These are phyloP conservation scores for Volucella inflata DNA, from an alignment of 2,888 invertebrate species.

Conservation along the genomic window DNA sequence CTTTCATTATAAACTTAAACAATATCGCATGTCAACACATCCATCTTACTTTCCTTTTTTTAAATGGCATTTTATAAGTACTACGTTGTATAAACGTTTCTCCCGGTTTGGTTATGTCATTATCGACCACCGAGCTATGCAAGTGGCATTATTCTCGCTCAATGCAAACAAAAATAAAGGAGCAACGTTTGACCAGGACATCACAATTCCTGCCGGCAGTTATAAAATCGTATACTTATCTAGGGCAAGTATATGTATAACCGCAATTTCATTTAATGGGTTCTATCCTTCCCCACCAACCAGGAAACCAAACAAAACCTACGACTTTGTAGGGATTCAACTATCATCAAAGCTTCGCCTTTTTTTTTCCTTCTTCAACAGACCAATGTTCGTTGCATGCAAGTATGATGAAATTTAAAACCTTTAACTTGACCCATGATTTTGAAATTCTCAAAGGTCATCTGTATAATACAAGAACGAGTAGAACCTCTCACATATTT, in stretches of 20 bases:
- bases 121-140: constrained; percentile 19
- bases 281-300: not conserved
- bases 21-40: constrained; percentile 49
- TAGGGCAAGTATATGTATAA: constrained; percentile 21
- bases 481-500: too few species aligned
- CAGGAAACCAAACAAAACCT: not conserved
- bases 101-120: constrained; percentile 14
- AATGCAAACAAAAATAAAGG: constrained; percentile 8
- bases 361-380: not conserved
- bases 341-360: constrained; percentile 35
- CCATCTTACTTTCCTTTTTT: not conserved
- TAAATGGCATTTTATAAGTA: not conserved
- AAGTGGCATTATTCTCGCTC: constrained; percentile 37
- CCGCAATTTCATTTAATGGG: not conserved
- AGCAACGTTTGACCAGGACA: constrained; percentile 28
- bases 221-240: constrained; percentile 17
- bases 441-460: not conserved
- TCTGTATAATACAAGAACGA: not conserved
- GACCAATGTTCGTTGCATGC: too few species aligned
- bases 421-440: constrained; percentile 18
- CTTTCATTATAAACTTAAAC: constrained; percentile 48
- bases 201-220: not conserved
- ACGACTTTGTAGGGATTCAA: constrained; percentile 24
- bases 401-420: constrained; percentile 4
- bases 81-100: constrained; percentile 1